A percentile compares a stretch with the other conserved stretches of the same genome.
Evolutionary conservation across 2,113 vertebrate genomes (phyloP).

Genomic region (Struthidea cinerea): DNA sequence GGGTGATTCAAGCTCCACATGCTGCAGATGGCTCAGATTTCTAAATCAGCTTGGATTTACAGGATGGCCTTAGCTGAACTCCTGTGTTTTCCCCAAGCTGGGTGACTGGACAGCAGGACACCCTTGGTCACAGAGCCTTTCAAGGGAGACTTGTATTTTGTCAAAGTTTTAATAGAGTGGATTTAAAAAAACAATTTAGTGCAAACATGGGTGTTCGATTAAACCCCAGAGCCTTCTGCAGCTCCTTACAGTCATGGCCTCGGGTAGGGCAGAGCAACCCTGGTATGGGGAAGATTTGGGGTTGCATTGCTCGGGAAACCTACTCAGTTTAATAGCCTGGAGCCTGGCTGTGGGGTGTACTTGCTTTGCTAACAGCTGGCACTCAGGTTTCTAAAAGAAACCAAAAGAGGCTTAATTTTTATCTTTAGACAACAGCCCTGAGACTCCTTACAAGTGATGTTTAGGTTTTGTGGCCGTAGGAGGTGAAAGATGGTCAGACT

Average conservation of each 20-base stretch:
- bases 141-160: background rate
- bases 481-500: background rate
- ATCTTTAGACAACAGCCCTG: background rate
- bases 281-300: background rate
- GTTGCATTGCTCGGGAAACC: background rate
- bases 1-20: background rate
- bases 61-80: background rate
- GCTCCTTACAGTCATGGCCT: background rate
- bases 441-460: background rate
- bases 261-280: fast-evolving
- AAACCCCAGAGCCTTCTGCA: background rate
- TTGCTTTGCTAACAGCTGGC: background rate
- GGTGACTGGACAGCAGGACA: background rate
- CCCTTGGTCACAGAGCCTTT: background rate
- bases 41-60: background rate
- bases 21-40: background rate
- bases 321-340: background rate
- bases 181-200: background rate
- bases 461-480: background rate
- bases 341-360: background rate
- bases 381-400: background rate
- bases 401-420: background rate
- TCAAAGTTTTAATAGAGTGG: background rate
- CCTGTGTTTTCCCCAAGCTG: background rate
- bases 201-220: background rate